Evolutionary conservation across 2,797 vertebrate species (phyloP).

Genomic region (Typhlichthys subterraneus): DNA sequence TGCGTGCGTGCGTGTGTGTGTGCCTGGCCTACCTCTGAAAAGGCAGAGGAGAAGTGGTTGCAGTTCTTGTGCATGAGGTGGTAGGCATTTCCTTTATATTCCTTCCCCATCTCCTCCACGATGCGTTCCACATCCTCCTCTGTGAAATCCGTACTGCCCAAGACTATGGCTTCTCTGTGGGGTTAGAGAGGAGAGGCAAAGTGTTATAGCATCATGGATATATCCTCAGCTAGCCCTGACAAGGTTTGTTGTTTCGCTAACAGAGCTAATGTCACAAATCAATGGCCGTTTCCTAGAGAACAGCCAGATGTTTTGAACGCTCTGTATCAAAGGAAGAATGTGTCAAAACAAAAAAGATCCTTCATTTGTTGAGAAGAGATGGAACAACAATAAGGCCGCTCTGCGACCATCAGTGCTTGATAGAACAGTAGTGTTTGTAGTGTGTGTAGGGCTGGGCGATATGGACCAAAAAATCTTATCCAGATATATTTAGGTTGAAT

Average conservation of each 20-base stretch:
- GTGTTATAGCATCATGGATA: no score
- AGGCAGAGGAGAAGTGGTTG: conserved; percentile 97
- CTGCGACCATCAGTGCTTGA: no score
- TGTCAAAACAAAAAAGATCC: no score
- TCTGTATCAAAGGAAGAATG: no score
- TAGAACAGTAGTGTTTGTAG: not conserved
- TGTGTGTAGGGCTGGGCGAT: no score
- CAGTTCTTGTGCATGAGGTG: conserved; percentile 99
- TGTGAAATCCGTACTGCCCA: conserved; percentile 97
- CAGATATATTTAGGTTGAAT: no score
- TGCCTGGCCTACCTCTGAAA: conserved; percentile 86
- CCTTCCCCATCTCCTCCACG: conserved; percentile 96
- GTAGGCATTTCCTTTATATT: conserved; percentile 98
- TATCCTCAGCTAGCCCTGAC: no score
- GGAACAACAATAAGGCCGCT: not conserved
- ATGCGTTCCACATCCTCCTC: conserved; percentile 97
- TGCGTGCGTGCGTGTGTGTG: conserved; percentile 3
- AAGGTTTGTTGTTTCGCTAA: no score
- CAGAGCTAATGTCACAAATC: no score
- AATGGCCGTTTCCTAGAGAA: no score
- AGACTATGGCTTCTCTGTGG: conserved; percentile 91
- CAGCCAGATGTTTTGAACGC: no score
- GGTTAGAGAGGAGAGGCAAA: conserved; percentile 4
- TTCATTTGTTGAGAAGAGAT: not conserved
- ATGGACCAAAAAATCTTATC: no score